Percentiles rank a stretch among this genome's conserved stretches.
These are phyloP conservation scores for Dipodomys stephensi DNA, from an alignment of 2,113 vertebrate genomes.

Conservation along the genomic window DNA sequence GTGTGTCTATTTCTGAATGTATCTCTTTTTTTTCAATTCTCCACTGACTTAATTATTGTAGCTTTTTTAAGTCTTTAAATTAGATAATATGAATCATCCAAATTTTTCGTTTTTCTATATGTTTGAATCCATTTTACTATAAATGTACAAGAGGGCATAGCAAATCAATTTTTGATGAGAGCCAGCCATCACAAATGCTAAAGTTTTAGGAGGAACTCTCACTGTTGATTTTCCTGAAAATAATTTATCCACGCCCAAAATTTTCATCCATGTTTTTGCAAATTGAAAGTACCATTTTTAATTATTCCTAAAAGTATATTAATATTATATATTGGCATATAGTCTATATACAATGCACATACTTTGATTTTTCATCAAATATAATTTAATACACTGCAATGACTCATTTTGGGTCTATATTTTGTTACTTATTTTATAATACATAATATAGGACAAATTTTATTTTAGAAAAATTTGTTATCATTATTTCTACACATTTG, in stretches of 20 bases:
- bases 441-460: background rate
- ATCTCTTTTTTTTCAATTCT: background rate
- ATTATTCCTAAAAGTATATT: conserved; percentile 38
- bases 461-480: conserved; percentile 47
- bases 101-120: conserved; percentile 1
- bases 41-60: background rate
- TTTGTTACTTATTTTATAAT: conserved; percentile 21
- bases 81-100: background rate
- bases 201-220: conserved; percentile 5
- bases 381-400: background rate
- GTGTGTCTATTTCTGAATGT: background rate
- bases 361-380: conserved; percentile 48
- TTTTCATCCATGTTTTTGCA: background rate
- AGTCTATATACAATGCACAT: background rate
- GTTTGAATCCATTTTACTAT: conserved; percentile 31
- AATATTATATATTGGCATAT: conserved; percentile 11
- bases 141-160: background rate
- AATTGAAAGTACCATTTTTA: conserved; percentile 29
- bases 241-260: background rate
- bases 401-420: conserved; percentile 53
- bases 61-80: conserved; percentile 45
- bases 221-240: conserved; percentile 20
- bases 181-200: background rate
- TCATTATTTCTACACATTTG: background rate
- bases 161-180: conserved; percentile 37